Conservation (phyloP, 2,888 invertebrate genomes). For the Nephrocerus scutellatus region DNA sequence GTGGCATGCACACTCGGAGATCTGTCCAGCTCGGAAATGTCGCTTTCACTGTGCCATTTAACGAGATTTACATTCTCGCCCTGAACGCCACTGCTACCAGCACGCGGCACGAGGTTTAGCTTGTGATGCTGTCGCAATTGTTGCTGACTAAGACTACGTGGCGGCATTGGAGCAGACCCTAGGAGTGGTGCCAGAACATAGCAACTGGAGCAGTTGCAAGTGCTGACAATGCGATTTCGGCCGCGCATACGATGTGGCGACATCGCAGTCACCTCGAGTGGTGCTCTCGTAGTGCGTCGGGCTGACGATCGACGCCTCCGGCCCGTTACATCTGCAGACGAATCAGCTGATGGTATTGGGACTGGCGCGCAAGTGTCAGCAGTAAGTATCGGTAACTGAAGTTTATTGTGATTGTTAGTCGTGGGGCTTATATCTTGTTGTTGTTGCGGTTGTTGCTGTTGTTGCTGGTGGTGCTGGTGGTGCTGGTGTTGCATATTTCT, state of each 20-base stretch:
- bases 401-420: not conserved
- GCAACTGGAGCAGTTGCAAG: conserved; percentile 42
- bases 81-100: not conserved
- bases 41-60: conserved; percentile 47
- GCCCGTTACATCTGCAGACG: conserved; percentile 5
- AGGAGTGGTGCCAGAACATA: conserved; percentile 41
- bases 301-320: conserved; percentile 5
- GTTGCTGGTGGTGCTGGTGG: no score
- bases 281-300: not conserved
- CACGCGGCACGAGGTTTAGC: conserved; percentile 30
- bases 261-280: conserved; percentile 6
- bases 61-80: conserved; percentile 25
- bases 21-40: conserved; percentile 34
- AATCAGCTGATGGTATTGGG: not conserved
- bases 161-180: conserved; percentile 35
- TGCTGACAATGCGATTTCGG: no score
- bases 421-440: not conserved
- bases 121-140: conserved; percentile 39
- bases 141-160: conserved; percentile 41
- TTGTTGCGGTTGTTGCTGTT: conserved; percentile 18
- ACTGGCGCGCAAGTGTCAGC: conserved; percentile 10
- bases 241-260: no score
- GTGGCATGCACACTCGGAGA: conserved; percentile 12
- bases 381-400: no score
- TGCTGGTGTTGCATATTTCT: no score